Percentiles rank a stretch among this genome's conserved stretches.
These are phyloP conservation scores for Baryphthengus martii DNA, from an alignment of 2,113 vertebrate genomes.

Conservation along the genomic window DNA sequence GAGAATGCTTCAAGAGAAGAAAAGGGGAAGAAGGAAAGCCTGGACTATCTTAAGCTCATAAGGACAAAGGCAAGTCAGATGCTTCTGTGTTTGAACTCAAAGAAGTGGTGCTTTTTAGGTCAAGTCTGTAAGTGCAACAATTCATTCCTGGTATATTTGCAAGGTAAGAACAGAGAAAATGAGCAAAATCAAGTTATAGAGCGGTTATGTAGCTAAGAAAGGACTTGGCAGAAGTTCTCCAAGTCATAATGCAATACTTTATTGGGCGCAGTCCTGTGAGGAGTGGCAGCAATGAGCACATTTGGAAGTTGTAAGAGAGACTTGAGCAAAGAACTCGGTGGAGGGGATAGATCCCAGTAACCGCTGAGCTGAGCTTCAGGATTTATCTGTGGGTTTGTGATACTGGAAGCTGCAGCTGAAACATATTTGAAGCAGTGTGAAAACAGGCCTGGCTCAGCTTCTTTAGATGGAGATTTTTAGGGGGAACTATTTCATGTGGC, in stretches of 20 bases:
- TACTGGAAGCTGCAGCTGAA: not conserved
- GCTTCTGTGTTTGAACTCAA: not conserved
- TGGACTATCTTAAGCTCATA: fast-evolving
- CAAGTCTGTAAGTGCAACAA: fast-evolving
- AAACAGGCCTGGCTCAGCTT: not conserved
- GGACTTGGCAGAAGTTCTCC: not conserved
- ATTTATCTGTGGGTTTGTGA: not conserved
- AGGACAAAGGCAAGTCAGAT: not conserved
- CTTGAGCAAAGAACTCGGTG: not conserved
- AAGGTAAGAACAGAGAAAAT: not conserved
- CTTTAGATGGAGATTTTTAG: not conserved
- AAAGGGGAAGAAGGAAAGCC: fast-evolving
- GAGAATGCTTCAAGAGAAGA: not conserved
- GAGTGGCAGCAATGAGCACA: too few relatives aligned
- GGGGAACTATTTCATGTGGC: not conserved
- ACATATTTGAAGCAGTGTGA: not conserved
- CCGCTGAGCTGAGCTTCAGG: not conserved
- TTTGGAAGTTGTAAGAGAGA: not conserved
- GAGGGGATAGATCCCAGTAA: not conserved
- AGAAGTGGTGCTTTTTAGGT: not conserved
- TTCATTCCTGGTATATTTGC: not conserved
- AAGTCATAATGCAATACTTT: not conserved
- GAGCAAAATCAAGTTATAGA: not conserved
- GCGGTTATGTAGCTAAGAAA: not conserved
- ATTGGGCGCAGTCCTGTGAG: fast-evolving